Evolutionary conservation across 2,797 vertebrate species (phyloP).

Genomic region (Hypotaenidia philippensis): DNA sequence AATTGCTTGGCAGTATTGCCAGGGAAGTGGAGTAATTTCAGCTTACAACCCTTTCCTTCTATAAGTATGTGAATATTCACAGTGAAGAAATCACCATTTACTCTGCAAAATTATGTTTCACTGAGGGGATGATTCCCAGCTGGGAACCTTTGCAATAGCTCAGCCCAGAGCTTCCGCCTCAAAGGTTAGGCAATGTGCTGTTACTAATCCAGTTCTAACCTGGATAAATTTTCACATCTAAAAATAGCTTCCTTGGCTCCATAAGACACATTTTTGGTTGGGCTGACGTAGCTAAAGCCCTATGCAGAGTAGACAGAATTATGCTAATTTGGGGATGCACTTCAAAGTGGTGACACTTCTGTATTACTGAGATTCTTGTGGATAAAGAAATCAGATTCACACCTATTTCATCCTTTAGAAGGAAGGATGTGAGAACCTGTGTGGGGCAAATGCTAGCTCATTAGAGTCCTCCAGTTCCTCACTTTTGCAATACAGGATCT

Average conservation of each 20-base stretch:
- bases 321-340: not conserved
- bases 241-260: constrained; percentile 45
- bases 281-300: not conserved
- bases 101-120: not conserved
- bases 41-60: not conserved
- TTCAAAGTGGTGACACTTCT: not conserved
- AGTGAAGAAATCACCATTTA: not conserved
- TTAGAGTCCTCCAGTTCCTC: not conserved
- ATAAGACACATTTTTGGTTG: not conserved
- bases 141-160: constrained; percentile 17
- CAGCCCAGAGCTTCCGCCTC: constrained; percentile 42
- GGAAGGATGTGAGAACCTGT: not conserved
- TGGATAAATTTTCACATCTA: constrained; percentile 54
- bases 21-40: not conserved
- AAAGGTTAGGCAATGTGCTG: constrained; percentile 47
- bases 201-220: constrained; percentile 54
- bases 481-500: not conserved
- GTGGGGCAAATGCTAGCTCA: not conserved
- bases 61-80: not conserved
- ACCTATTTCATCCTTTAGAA: not conserved
- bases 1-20: not conserved
- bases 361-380: not conserved
- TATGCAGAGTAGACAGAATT: not conserved
- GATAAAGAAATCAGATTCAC: not conserved
- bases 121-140: constrained; percentile 4